Percentiles rank a stretch among this genome's conserved stretches.
Conservation (phyloP, 2,113 vertebrate genomes). For the Poeciliopsis occidentalis region DNA sequence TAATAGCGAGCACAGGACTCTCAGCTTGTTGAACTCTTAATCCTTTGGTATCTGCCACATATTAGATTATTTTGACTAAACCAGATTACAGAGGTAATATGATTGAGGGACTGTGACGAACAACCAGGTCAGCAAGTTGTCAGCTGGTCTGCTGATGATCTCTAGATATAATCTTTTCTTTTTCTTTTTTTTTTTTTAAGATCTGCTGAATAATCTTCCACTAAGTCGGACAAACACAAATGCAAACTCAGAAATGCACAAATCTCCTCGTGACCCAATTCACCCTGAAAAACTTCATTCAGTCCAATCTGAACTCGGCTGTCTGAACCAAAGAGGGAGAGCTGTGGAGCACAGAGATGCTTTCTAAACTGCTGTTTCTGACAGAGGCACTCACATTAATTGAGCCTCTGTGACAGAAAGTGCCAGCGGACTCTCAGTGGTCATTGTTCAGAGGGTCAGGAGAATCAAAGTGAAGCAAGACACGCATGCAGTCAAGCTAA, state of each 20-base stretch:
- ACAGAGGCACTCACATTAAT: constrained; percentile 56
- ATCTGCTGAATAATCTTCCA: no score
- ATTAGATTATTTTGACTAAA: neutral
- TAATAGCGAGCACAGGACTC: constrained; percentile 6
- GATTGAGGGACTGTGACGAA: no score
- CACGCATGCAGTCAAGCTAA: constrained; percentile 25
- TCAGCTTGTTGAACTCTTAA: constrained; percentile 13
- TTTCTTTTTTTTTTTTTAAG: no score
- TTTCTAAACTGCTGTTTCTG: constrained; percentile 43
- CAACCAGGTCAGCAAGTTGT: no score
- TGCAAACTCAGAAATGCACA: neutral
- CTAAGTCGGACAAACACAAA: neutral
- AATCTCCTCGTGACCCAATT: constrained; percentile 20
- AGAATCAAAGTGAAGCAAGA: constrained; percentile 58
- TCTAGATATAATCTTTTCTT: no score
- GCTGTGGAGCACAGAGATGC: constrained; percentile 36
- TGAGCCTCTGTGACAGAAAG: no score
- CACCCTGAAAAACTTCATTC: constrained; percentile 10
- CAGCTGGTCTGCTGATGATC: no score
- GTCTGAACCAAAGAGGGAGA: no score
- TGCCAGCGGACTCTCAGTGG: constrained; percentile 39
- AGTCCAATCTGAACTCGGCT: neutral
- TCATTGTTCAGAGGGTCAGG: constrained; percentile 60
- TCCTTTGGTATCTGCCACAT: constrained; percentile 6
- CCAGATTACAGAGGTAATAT: neutral